Conservation (phyloP, 2,113 vertebrate species). For the Plotosus lineatus region DNA sequence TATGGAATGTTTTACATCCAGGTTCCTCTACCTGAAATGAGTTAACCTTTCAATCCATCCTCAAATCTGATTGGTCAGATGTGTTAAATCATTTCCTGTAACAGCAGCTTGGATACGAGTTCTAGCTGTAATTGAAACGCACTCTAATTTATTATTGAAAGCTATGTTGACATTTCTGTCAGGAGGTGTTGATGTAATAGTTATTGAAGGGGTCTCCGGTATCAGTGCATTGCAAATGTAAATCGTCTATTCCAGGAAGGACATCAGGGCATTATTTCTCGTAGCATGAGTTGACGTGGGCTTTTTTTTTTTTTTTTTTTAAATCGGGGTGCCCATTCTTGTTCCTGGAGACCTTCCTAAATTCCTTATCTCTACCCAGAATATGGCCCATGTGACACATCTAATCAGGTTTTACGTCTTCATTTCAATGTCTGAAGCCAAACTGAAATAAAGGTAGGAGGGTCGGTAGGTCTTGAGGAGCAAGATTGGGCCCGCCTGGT, state of each 20-base stretch:
- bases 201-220: neutral
- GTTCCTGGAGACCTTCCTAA: too few relatives aligned
- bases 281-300: neutral
- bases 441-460: too few relatives aligned
- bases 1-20: neutral
- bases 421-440: too few relatives aligned
- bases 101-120: neutral
- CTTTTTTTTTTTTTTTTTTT: too few relatives aligned
- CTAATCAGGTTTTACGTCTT: too few relatives aligned
- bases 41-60: neutral
- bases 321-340: too few relatives aligned
- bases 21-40: neutral
- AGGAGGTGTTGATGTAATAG: neutral
- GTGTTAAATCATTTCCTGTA: neutral
- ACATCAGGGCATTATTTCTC: neutral
- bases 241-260: neutral
- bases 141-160: too few relatives aligned
- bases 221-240: neutral
- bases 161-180: neutral
- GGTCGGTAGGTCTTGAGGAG: too few relatives aligned
- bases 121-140: neutral
- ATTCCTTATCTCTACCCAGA: too few relatives aligned
- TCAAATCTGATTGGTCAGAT: neutral
- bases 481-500: too few relatives aligned
- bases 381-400: too few relatives aligned